These are phyloP conservation scores for Acleris laterana DNA, from an alignment of 2,888 invertebrate genomes.

Conservation along the genomic window DNA sequence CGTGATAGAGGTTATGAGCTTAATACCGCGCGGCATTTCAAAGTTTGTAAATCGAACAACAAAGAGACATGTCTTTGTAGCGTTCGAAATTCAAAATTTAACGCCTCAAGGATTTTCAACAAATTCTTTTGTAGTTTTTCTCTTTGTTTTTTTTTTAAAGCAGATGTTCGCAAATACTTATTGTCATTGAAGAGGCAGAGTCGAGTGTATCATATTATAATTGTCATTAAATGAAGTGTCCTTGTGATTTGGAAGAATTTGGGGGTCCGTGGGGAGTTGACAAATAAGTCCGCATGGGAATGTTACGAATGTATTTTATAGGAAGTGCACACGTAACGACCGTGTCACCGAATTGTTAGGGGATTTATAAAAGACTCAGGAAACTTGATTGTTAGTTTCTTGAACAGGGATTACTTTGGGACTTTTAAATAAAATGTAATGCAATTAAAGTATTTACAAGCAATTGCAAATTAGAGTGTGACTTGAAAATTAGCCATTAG, in stretches of 20 bases:
- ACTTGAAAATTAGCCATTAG: too few species aligned
- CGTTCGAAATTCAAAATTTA: constrained; percentile 65
- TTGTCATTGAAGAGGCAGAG: constrained; percentile 59
- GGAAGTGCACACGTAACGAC: neutral
- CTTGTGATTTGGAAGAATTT: constrained; percentile 39
- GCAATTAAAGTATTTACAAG: too few species aligned
- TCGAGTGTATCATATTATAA: constrained; percentile 68
- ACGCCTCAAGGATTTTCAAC: constrained; percentile 61
- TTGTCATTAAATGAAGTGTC: constrained; percentile 77
- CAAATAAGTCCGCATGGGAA: constrained; percentile 2
- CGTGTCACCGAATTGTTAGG: too few species aligned
- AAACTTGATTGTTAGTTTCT: too few species aligned
- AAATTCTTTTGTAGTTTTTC: constrained; percentile 50
- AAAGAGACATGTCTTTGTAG: constrained; percentile 27
- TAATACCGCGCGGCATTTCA: neutral
- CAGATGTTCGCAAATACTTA: constrained; percentile 68
- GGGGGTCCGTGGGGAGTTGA: constrained; percentile 15
- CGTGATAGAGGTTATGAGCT: neutral
- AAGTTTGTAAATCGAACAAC: constrained; percentile 19
- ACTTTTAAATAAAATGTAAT: too few species aligned
- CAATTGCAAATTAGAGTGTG: too few species aligned
- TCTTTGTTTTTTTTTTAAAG: constrained; percentile 36
- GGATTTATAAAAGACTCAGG: too few species aligned
- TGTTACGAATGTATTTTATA: neutral
- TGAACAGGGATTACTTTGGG: too few species aligned